A percentile compares a stretch with the other conserved stretches of the same genome.
These are phyloP conservation scores for Gastrophryne carolinensis DNA, from an alignment of 2,797 vertebrate species.

Conservation along the genomic window DNA sequence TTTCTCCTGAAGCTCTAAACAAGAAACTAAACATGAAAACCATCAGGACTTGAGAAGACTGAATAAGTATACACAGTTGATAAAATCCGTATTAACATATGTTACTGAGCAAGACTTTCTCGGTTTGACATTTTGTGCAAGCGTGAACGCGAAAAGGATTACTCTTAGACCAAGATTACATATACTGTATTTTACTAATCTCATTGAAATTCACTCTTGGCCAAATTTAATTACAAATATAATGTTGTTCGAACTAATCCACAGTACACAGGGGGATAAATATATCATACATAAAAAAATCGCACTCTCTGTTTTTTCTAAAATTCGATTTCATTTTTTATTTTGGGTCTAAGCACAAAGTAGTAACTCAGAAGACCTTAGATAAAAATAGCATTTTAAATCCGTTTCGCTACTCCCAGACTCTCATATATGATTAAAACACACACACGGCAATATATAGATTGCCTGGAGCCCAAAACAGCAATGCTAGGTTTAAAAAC, in stretches of 20 bases:
- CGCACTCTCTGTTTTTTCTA: not conserved
- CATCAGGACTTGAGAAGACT: constrained; percentile 10
- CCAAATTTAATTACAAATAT: constrained; percentile 39
- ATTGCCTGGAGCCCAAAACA: constrained; percentile 1
- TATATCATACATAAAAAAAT: constrained; percentile 1
- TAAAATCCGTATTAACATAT: constrained; percentile 39
- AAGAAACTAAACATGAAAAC: constrained; percentile 9
- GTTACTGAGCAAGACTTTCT: constrained; percentile 26
- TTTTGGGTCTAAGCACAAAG: not conserved
- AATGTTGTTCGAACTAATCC: constrained; percentile 24
- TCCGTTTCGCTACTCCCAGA: not conserved
- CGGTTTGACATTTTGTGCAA: constrained; percentile 39
- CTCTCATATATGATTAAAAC: constrained; percentile 34
- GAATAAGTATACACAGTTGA: not conserved
- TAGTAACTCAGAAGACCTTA: not conserved
- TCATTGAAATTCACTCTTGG: constrained; percentile 30
- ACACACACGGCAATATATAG: constrained; percentile 2
- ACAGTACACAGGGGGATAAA: constrained; percentile 4
- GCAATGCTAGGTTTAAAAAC: constrained; percentile 4
- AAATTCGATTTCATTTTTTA: not conserved
- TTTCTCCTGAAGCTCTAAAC: not conserved
- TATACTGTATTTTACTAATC: constrained; percentile 6
- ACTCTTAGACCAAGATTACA: constrained; percentile 34
- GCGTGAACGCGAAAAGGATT: constrained; percentile 32
- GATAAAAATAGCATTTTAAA: not conserved